Percentiles rank a stretch among this genome's conserved stretches.
Evolutionary conservation across 2,888 invertebrate species (phyloP).

Genomic region (Dermolepida albohirtum): DNA sequence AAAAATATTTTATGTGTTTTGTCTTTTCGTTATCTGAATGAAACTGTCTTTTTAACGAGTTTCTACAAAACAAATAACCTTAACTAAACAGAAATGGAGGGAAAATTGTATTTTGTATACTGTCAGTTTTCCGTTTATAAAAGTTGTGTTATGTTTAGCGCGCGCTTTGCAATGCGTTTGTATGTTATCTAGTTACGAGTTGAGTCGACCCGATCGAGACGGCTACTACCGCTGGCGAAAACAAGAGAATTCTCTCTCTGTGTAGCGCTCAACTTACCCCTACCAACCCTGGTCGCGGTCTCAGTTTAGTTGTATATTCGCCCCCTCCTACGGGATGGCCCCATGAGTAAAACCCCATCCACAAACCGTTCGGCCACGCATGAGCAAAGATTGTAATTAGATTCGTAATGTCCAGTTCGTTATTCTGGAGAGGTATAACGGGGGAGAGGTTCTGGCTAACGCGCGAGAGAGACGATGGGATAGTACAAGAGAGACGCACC

Average conservation of each 20-base stretch:
- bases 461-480: slow-evolving; percentile 15
- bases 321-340: slow-evolving; percentile 53
- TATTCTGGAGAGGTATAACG: slow-evolving; percentile 56
- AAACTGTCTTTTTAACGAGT: no score
- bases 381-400: slow-evolving; percentile 69
- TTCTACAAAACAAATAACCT: no score
- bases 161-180: background rate
- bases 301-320: slow-evolving; percentile 52
- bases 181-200: slow-evolving; percentile 5
- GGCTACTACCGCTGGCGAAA: slow-evolving; percentile 49
- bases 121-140: no score
- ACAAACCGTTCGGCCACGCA: slow-evolving; percentile 62
- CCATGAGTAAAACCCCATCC: slow-evolving; percentile 59
- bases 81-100: no score
- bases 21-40: no score
- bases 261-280: slow-evolving; percentile 57
- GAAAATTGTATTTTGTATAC: no score
- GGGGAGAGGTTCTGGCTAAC: slow-evolving; percentile 47
- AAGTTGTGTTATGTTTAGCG: background rate
- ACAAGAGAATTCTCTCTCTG: slow-evolving; percentile 48
- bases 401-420: slow-evolving; percentile 69
- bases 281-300: slow-evolving; percentile 61
- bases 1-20: no score
- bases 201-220: slow-evolving; percentile 44
- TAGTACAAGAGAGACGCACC: slow-evolving; percentile 30